Conservation (phyloP, 2,888 invertebrate species). For the Diloba caeruleocephala region DNA sequence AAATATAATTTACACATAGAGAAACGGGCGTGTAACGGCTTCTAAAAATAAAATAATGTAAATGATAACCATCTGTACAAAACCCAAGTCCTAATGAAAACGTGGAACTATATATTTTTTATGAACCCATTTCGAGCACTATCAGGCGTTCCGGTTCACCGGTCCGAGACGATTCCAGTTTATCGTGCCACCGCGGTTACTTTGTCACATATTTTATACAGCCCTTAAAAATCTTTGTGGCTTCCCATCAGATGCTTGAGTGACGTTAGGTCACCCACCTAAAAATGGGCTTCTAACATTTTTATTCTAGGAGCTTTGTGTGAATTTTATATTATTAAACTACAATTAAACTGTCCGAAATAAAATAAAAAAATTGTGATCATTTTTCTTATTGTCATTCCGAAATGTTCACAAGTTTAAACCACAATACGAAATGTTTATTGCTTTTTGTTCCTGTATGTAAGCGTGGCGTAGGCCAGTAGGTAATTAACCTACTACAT, state of each 20-base stretch:
- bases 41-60: no score
- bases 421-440: no score
- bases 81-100: conserved; percentile 46
- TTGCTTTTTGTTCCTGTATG: no score
- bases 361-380: conserved; percentile 16
- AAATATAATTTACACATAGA: no score
- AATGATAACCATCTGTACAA: conserved; percentile 36
- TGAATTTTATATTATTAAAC: conserved; percentile 20
- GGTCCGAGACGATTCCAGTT: conserved; percentile 58
- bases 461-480: no score
- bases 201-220: conserved; percentile 60
- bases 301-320: conserved; percentile 15
- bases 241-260: conserved; percentile 18
- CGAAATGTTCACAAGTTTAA: no score
- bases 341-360: not conserved
- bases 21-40: no score
- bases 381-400: not conserved
- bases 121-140: conserved; percentile 62
- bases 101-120: conserved; percentile 51
- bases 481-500: no score
- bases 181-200: conserved; percentile 57
- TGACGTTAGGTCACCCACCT: conserved; percentile 7
- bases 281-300: conserved; percentile 1
- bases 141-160: conserved; percentile 68
- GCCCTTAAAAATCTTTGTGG: conserved; percentile 49